These are phyloP conservation scores for Quadriops clusia DNA, from an alignment of 2,888 invertebrate genomes.

Conservation along the genomic window DNA sequence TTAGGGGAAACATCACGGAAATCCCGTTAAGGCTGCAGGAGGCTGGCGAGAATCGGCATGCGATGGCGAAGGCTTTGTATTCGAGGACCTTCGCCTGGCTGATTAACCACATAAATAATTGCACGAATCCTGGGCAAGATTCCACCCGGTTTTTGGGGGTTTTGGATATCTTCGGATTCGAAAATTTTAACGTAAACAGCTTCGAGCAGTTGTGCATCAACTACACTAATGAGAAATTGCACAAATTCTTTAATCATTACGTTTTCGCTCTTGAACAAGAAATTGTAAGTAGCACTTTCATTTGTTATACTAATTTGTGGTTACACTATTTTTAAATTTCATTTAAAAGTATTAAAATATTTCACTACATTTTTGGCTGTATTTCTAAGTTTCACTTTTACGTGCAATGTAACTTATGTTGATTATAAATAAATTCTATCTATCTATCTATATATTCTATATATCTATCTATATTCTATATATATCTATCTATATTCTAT, in stretches of 20 bases:
- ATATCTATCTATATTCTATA: no score
- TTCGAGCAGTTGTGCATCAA: constrained; percentile 90
- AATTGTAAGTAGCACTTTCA: constrained; percentile 54
- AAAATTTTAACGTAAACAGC: constrained; percentile 83
- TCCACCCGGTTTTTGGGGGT: constrained; percentile 71
- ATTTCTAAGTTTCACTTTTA: no score
- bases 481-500: no score
- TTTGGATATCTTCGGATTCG: constrained; percentile 88
- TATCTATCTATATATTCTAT: no score
- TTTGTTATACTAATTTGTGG: constrained; percentile 14
- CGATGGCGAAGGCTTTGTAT: constrained; percentile 87
- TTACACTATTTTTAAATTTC: constrained; percentile 4
- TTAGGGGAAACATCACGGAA: constrained; percentile 84
- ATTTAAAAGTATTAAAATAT: constrained; percentile 1
- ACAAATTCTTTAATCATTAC: constrained; percentile 94
- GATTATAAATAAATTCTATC: no score
- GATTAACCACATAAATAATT: constrained; percentile 83
- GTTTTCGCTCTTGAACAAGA: constrained; percentile 91
- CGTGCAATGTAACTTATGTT: no score
- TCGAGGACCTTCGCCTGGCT: constrained; percentile 86
- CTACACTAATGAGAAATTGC: constrained; percentile 88
- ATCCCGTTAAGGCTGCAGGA: constrained; percentile 81
- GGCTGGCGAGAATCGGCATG: constrained; percentile 83
- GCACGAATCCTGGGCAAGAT: constrained; percentile 80
- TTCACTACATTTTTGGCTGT: no score